phyloP scores from a whole-genome alignment of 2,797 vertebrate species.

The Gallinago solitaria region DNA sequence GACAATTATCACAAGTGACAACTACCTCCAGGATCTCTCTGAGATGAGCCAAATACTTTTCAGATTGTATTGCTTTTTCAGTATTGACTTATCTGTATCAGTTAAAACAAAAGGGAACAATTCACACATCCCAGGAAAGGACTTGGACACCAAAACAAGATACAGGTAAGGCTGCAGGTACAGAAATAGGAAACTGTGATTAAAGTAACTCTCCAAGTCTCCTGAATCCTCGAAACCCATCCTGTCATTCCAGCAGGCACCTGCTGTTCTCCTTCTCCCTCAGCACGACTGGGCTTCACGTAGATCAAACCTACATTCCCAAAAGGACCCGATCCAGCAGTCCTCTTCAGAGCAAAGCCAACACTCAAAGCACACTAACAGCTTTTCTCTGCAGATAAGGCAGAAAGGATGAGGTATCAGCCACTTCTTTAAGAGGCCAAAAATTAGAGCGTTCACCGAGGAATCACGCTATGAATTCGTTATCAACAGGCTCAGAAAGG shows the following conservation, averaged over 20 bases:
- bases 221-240: not conserved
- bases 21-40: not conserved
- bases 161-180: not conserved
- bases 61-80: not conserved
- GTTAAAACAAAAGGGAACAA: not conserved
- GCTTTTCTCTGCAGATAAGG: not conserved
- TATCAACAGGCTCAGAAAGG: not conserved
- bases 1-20: constrained; percentile 22
- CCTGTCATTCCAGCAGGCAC: not conserved
- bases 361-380: not conserved
- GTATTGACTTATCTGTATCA: not conserved
- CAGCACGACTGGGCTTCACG: not conserved
- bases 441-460: not conserved
- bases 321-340: not conserved
- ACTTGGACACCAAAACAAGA: not conserved
- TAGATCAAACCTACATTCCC: not conserved
- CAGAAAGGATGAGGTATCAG: not conserved
- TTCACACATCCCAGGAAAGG: not conserved
- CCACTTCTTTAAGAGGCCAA: not conserved
- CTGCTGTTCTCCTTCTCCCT: not conserved
- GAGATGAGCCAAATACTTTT: not conserved
- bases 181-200: not conserved
- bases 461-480: not conserved
- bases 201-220: not conserved
- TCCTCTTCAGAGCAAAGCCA: not conserved